Conservation (phyloP, 2,797 vertebrate species). For the Artibeus jamaicensis region DNA sequence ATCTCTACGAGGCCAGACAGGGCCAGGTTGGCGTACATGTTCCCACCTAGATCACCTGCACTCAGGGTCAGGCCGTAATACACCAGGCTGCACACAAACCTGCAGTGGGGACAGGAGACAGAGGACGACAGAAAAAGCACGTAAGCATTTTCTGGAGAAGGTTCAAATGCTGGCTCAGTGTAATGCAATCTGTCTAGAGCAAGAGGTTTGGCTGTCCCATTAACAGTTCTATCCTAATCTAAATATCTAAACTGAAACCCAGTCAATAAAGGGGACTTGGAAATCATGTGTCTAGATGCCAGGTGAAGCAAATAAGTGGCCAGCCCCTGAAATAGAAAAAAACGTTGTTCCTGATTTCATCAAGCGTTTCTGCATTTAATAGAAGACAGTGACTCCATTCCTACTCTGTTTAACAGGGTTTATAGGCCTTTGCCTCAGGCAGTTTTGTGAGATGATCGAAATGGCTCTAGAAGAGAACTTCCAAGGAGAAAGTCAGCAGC, state of each 20-base stretch:
- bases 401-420: not conserved
- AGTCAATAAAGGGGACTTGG: not conserved
- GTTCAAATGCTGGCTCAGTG: not conserved
- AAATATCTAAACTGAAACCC: not conserved
- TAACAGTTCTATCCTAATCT: not conserved
- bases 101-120: slow-evolving; percentile 37
- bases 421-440: not conserved
- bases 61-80: slow-evolving; percentile 88
- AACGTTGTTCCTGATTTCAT: not conserved
- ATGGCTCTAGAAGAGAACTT: not conserved
- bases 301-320: not conserved
- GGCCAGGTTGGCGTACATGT: slow-evolving; percentile 85
- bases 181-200: not conserved
- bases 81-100: slow-evolving; percentile 89
- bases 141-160: not conserved
- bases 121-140: not conserved
- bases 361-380: not conserved
- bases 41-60: slow-evolving; percentile 85
- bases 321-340: not conserved
- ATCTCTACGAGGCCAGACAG: slow-evolving; percentile 87
- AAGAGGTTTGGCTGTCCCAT: not conserved
- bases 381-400: not conserved
- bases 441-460: not conserved
- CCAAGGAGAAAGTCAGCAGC: not conserved
- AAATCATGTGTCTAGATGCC: not conserved